Evolutionary conservation across 2,888 invertebrate genomes (phyloP), one percentile per base, ranked within the genome.

Genomic region (Polietes domitor): DNA sequence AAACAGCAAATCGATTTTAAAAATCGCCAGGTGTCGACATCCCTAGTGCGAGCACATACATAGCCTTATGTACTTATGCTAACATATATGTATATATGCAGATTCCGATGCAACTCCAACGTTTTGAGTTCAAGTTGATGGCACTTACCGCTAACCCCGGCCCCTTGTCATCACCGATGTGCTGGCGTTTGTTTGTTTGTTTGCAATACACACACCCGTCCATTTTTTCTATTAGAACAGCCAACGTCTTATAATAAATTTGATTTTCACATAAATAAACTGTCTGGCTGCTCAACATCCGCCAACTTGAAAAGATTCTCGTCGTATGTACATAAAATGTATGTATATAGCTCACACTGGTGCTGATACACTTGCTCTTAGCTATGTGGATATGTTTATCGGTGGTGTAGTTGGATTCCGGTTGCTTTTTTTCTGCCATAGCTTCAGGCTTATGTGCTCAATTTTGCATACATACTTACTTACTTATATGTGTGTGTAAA

Each of bases 241-340:
- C 12, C 12, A 77, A 63, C 78, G 73, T 78, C 80, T 78, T 84
- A 81, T 84, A 81, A 84, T 84, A 84, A 81, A 84, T 84, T 84
- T 81, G 84, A 84, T 84, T 84, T 84, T 65, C 80, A 76, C 78
- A 84, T 73, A 84, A 84, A 84, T 84, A 84, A 84, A 84, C 72
- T 81, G 78, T 84, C 78, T 84, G 84, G 84, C 84, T 84, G 84
- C 84, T 84, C 75, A 84, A 81, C 84, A 78, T 84, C 84, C 84
- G 84, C 84, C 84, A 84, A 84, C 81, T 78, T 81, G 72, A 58
- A 84, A 61, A 78, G 77, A 21, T 55, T 21, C 58, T 83, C 37
- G 47, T 78, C 78, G n/a, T n/a, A n/a, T n/a, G n/a, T n/a, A n/a
- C n/a, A n/a, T n/a, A n/a, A n/a, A n/a, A n/a, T n/a, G n/a, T n/a